Evolutionary conservation across 2,113 vertebrate genomes (phyloP).

Genomic region (Cercocebus atys): DNA sequence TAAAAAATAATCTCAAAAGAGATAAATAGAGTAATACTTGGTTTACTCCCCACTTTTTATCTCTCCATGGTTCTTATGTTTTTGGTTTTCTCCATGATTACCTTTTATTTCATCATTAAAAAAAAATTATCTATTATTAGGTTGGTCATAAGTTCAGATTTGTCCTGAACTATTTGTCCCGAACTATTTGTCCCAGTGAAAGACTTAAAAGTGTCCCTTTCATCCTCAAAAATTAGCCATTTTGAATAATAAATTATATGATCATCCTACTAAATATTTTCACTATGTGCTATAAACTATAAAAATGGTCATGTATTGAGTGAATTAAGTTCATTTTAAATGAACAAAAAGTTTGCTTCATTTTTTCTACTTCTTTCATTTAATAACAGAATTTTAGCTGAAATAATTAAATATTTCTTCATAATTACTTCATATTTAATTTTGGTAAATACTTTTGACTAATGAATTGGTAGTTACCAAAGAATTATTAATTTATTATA

Average conservation of each 20-base stretch:
- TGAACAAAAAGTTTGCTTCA: not conserved
- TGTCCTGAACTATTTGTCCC: not conserved
- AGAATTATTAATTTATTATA: not conserved
- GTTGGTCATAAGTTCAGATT: not conserved
- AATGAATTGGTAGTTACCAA: not conserved
- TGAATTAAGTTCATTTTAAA: not conserved
- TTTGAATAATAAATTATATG: not conserved
- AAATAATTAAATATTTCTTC: not conserved
- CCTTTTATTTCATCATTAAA: not conserved
- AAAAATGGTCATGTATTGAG: conserved; percentile 2
- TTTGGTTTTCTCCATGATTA: not conserved
- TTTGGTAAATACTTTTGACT: not conserved
- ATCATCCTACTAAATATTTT: not conserved
- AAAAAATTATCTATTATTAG: not conserved
- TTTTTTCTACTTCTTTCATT: not conserved
- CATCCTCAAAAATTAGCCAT: not conserved
- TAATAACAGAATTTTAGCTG: not conserved
- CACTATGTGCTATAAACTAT: not conserved
- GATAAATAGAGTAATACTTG: not conserved
- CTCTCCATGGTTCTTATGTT: not conserved
- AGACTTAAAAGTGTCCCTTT: not conserved
- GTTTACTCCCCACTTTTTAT: not conserved
- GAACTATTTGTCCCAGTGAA: not conserved
- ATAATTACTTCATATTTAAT: not conserved
- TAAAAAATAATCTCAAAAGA: conserved; percentile 7